Evolutionary conservation across 1,140 invertebrate species (phyloP).

Genomic region (Zelostemma sp.): DNA sequence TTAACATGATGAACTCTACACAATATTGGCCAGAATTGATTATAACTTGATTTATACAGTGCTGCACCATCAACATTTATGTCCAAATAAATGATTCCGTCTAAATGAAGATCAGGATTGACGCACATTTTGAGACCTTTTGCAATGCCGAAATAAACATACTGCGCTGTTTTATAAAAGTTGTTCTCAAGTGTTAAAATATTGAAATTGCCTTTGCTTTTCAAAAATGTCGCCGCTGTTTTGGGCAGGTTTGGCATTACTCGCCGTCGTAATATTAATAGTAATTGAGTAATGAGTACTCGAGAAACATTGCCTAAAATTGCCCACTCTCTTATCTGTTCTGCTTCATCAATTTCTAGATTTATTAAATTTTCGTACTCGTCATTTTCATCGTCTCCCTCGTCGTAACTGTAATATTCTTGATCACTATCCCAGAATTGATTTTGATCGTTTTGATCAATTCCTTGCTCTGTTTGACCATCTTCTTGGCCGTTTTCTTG

Average conservation of each 20-base stretch:
- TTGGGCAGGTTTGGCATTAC: constrained; percentile 1
- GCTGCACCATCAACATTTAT: constrained; percentile 17
- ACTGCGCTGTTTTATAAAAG: constrained; percentile 1
- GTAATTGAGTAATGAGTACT: too few species aligned
- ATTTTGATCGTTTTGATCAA: too few species aligned
- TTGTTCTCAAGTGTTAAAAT: background rate
- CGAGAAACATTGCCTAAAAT: too few species aligned
- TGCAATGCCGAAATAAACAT: constrained; percentile 12
- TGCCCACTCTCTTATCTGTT: background rate
- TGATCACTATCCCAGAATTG: too few species aligned
- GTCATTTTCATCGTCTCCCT: too few species aligned
- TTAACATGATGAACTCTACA: background rate
- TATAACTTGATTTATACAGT: constrained; percentile 7
- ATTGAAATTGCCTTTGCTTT: background rate
- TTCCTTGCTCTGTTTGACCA: too few species aligned
- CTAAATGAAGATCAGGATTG: constrained; percentile 9
- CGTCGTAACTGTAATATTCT: too few species aligned
- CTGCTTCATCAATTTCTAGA: too few species aligned
- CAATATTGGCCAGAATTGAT: constrained; percentile 16
- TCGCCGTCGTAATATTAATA: too few species aligned
- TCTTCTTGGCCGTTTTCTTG: too few species aligned
- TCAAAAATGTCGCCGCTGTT: background rate
- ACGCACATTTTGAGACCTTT: constrained; percentile 7
- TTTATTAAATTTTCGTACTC: background rate
- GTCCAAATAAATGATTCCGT: constrained; percentile 7